These are phyloP conservation scores for Falco punctatus DNA, from an alignment of 2,113 vertebrate genomes.

Conservation along the genomic window DNA sequence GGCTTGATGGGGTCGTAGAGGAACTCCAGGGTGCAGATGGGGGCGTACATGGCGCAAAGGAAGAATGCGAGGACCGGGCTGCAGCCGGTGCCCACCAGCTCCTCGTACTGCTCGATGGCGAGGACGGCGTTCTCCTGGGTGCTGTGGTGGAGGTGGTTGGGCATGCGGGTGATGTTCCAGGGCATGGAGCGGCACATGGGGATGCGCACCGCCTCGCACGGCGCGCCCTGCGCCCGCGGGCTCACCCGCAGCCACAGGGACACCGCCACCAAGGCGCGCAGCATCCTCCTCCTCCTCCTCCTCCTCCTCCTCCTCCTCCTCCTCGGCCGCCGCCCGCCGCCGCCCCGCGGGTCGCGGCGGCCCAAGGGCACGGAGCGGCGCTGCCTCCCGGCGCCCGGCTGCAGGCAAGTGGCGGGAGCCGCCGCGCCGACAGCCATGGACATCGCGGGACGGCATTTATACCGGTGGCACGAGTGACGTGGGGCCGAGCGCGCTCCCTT, in stretches of 20 bases:
- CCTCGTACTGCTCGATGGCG: slow-evolving; percentile 83
- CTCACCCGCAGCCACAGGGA: slow-evolving; percentile 72
- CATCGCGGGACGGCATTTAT: slow-evolving; percentile 71
- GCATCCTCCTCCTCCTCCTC: neutral
- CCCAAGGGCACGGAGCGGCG: neutral
- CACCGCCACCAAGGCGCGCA: slow-evolving; percentile 51
- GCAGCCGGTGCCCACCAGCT: slow-evolving; percentile 80
- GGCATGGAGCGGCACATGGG: slow-evolving; percentile 84
- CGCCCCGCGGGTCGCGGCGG: neutral
- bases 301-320: neutral
- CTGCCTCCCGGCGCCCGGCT: neutral
- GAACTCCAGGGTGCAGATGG: slow-evolving; percentile 83
- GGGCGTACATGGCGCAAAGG: slow-evolving; percentile 84
- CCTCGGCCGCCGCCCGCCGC: neutral
- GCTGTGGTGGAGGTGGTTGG: slow-evolving; percentile 86
- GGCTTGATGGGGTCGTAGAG: slow-evolving; percentile 84
- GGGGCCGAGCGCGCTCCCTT: slow-evolving; percentile 34
- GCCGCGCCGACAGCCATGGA: slow-evolving; percentile 42
- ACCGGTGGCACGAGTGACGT: slow-evolving; percentile 71
- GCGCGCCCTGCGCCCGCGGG: slow-evolving; percentile 72
- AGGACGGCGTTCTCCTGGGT: slow-evolving; percentile 84
- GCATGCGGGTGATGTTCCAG: slow-evolving; percentile 86
- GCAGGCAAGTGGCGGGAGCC: neutral
- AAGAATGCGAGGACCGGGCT: slow-evolving; percentile 80
- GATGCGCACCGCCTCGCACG: slow-evolving; percentile 83